Evolutionary conservation across 2,797 vertebrate genomes (phyloP).

Genomic region (Tiaroga cobitis): DNA sequence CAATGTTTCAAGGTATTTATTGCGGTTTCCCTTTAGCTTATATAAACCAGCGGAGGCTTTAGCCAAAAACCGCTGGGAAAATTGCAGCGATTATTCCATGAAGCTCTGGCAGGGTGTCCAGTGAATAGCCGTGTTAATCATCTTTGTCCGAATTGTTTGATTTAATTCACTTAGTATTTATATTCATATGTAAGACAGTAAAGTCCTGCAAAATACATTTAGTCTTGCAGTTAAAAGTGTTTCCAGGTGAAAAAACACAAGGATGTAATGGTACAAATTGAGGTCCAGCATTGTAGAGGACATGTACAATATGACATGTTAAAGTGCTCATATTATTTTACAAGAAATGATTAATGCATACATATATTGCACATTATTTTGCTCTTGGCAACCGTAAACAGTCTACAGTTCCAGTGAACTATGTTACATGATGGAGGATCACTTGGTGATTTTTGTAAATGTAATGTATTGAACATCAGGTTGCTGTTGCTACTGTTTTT

Average conservation of each 20-base stretch:
- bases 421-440: background rate
- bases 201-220: constrained; percentile 25
- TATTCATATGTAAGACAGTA: constrained; percentile 13
- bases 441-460: background rate
- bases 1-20: constrained; percentile 67
- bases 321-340: background rate
- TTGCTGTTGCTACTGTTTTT: background rate
- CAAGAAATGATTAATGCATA: background rate
- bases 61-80: constrained; percentile 57
- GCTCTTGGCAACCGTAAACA: background rate
- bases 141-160: constrained; percentile 46
- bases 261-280: background rate
- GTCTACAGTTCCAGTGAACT: background rate
- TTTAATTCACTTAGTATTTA: constrained; percentile 29
- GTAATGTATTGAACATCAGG: background rate
- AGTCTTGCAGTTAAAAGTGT: constrained; percentile 7
- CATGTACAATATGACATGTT: background rate
- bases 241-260: constrained; percentile 33
- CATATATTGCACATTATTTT: background rate
- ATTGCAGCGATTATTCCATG: constrained; percentile 54
- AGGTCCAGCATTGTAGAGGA: background rate
- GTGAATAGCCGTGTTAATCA: constrained; percentile 54
- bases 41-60: constrained; percentile 61
- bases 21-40: constrained; percentile 60
- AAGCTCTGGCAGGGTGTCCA: constrained; percentile 55